Conservation (phyloP, 1,140 invertebrate species). For the Drosophila pectinifera region DNA sequence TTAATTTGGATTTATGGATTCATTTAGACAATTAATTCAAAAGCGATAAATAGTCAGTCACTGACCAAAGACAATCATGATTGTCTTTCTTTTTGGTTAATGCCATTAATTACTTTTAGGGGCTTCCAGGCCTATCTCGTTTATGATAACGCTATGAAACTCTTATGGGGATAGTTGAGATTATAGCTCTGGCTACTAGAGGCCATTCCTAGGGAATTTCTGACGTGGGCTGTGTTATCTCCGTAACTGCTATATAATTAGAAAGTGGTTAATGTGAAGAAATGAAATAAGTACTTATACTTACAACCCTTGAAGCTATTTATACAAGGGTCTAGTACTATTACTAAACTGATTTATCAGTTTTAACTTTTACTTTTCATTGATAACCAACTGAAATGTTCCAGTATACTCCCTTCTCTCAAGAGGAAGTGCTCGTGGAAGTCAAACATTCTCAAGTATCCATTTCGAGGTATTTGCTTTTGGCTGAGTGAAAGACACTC, state of each 20-base stretch:
- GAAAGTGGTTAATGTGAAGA: background rate
- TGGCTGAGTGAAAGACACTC: conserved; percentile 7
- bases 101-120: conserved; percentile 4
- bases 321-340: background rate
- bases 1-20: background rate
- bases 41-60: background rate
- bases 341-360: background rate
- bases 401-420: no score
- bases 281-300: background rate
- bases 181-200: background rate
- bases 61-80: background rate
- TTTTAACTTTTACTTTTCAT: background rate
- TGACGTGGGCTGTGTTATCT: conserved; percentile 20
- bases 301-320: background rate
- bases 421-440: no score
- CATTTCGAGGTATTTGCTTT: conserved; percentile 17
- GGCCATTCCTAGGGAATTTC: background rate
- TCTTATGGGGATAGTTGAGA: background rate
- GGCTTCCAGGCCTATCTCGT: background rate
- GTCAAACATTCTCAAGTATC: conserved; percentile 8
- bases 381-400: background rate
- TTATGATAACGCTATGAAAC: background rate
- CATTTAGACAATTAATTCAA: background rate
- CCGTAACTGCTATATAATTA: conserved; percentile 2
- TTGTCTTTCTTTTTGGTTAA: conserved; percentile 1